Conservation (phyloP, 2,888 invertebrate genomes). For the Taenaris catops region DNA sequence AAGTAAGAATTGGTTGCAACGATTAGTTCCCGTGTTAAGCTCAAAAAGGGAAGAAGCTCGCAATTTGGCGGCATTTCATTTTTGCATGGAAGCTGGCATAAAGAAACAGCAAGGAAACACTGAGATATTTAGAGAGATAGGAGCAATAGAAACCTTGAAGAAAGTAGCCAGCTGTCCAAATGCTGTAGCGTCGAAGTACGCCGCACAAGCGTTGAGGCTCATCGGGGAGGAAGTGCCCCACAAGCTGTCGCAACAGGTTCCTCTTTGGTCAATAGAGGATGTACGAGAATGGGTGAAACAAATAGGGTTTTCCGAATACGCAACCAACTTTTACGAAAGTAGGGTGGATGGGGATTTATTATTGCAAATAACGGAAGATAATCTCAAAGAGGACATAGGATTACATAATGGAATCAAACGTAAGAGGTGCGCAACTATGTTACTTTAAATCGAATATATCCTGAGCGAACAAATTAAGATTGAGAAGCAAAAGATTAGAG, state of each 20-base stretch:
- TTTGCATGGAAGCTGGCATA: slow-evolving; percentile 99
- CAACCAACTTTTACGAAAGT: slow-evolving; percentile 91
- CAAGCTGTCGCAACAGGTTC: slow-evolving; percentile 98
- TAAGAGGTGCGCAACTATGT: slow-evolving; percentile 81
- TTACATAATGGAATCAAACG: slow-evolving; percentile 96
- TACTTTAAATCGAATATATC: too few species aligned
- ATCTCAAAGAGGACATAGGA: slow-evolving; percentile 95
- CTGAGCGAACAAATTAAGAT: too few species aligned
- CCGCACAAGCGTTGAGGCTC: slow-evolving; percentile 93
- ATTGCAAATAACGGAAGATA: slow-evolving; percentile 94
- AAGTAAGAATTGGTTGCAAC: slow-evolving; percentile 95
- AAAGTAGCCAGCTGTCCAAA: slow-evolving; percentile 98
- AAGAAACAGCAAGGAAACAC: slow-evolving; percentile 96
- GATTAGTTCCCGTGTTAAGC: slow-evolving; percentile 95
- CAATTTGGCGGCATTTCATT: slow-evolving; percentile 98
- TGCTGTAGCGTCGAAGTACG: slow-evolving; percentile 98
- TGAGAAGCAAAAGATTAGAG: too few species aligned
- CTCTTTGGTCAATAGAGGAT: slow-evolving; percentile 97
- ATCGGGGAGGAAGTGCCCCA: slow-evolving; percentile 99
- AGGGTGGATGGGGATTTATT: slow-evolving; percentile 98
- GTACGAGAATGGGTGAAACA: slow-evolving; percentile 99
- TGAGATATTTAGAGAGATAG: slow-evolving; percentile 95
- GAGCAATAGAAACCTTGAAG: slow-evolving; percentile 96
- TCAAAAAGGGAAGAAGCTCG: slow-evolving; percentile 97
- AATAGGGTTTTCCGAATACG: slow-evolving; percentile 94